Evolutionary conservation across 2,113 vertebrate genomes (phyloP), one percentile per base, ranked within the genome.

Genomic region (Thomomys bottae): DNA sequence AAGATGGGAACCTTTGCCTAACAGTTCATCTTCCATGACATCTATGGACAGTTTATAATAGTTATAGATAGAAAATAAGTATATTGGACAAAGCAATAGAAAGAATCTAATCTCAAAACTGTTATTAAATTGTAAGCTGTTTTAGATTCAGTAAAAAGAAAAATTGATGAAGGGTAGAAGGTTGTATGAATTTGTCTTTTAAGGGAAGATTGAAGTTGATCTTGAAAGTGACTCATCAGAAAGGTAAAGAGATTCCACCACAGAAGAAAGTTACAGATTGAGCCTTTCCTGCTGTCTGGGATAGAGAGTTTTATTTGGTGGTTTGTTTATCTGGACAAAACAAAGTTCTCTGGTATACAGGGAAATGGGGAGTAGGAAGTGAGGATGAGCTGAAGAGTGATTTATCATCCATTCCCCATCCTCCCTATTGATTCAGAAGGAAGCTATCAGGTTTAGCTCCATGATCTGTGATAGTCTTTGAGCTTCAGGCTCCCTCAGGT

Each of bases 401-500:
- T 96, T 94, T 96, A 90, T 97, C 85, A 86, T 90, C 11, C 54
- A 45, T 42, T 90, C 79, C 84, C 11, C 87, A 81, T 84, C 73
- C 86, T 70, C 77, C 70, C 92, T 89, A 76, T 90, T 94, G 96
- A 67, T 54, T 92, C 90, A 89, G 71, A 81, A 92, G 93, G 81
- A 93, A 96, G 90, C 95, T 96, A 93, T 96, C 93, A 96, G 76
- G 68, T 92, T 81, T 93, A 63, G 93, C 93, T 96, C 81, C 95
- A 76, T 94, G 90, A 96, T 94, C 93, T 94, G 82, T 96, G 96
- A 95, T 7, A 97, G 89, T 95, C 90, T 94, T 91, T 89, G 80
- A 87, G 72, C 87, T 94, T 94, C 84, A 91, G 75, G 54, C 91
- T 94, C 96, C 90, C 63, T 72, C 93, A 64, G 78, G 73, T 82